phyloP scores from a whole-genome alignment of 2,888 invertebrate species.

The Sarcophaga rosellei region DNA sequence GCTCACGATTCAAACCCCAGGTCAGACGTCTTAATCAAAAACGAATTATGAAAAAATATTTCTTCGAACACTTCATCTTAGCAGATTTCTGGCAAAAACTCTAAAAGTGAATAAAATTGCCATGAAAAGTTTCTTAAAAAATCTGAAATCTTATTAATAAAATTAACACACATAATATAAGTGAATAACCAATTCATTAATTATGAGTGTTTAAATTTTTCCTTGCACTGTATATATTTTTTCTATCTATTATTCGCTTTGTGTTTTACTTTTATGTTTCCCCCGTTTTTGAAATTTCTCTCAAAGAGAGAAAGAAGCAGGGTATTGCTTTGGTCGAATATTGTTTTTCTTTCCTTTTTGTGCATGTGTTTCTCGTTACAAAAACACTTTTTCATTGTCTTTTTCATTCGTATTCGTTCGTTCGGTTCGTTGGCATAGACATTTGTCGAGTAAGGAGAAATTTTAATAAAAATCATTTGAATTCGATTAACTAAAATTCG shows the following conservation, averaged over 20 bases:
- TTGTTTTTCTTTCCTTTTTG: slow-evolving; percentile 29
- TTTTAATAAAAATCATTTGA: slow-evolving; percentile 58
- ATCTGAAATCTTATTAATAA: no score
- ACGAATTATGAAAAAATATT: no score
- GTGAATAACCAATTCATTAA: no score
- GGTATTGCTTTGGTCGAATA: not conserved
- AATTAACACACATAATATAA: no score
- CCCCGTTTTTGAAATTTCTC: slow-evolving; percentile 20
- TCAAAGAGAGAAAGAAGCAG: not conserved
- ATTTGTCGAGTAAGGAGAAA: slow-evolving; percentile 58
- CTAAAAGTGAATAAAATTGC: no score
- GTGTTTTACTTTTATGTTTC: slow-evolving; percentile 34
- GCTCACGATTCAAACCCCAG: no score
- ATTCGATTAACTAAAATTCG: slow-evolving; percentile 62
- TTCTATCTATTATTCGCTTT: slow-evolving; percentile 16
- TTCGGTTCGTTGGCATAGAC: slow-evolving; percentile 66
- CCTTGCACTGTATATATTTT: not conserved
- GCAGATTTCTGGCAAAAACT: no score
- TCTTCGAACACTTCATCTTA: no score
- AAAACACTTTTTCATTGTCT: slow-evolving; percentile 63
- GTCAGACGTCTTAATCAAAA: no score
- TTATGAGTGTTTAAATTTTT: not conserved
- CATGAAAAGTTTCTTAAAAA: no score
- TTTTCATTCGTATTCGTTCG: slow-evolving; percentile 68
- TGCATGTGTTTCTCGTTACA: slow-evolving; percentile 58